These are phyloP conservation scores for Macrotrachela quadricornifera DNA, from an alignment of 1,140 invertebrate genomes.

Conservation along the genomic window DNA sequence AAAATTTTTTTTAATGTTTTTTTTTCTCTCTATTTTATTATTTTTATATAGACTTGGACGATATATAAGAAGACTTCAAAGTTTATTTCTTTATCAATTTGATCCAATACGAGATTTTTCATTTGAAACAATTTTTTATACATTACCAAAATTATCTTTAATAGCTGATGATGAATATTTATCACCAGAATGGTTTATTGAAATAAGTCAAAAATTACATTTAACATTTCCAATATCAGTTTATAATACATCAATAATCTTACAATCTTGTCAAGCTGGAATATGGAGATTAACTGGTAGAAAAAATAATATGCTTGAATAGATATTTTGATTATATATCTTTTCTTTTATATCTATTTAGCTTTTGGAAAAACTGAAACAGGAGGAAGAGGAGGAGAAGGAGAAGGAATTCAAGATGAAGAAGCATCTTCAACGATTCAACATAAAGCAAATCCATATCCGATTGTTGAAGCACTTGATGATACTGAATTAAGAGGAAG, in stretches of 20 bases:
- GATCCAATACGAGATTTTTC: neutral
- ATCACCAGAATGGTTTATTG: slow-evolving; percentile 22
- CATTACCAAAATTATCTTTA: slow-evolving; percentile 36
- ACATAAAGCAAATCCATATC: no score
- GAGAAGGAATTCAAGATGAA: no score
- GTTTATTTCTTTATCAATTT: neutral
- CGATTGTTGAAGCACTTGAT: neutral
- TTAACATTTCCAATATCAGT: slow-evolving; percentile 16
- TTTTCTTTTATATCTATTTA: slow-evolving; percentile 10
- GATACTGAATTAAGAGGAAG: neutral
- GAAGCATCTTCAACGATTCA: no score
- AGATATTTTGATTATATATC: neutral
- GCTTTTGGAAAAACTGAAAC: slow-evolving; percentile 2
- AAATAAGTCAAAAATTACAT: slow-evolving; percentile 7
- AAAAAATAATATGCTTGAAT: neutral
- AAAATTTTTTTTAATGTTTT: no score
- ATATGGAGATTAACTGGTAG: slow-evolving; percentile 25
- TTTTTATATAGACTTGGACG: no score
- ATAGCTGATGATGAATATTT: slow-evolving; percentile 40
- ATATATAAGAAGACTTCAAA: no score
- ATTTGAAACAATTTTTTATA: slow-evolving; percentile 37
- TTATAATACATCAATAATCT: slow-evolving; percentile 13
- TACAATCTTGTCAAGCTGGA: slow-evolving; percentile 17
- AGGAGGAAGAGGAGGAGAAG: neutral
- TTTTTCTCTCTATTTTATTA: no score